Conservation (phyloP, 2,888 invertebrate species). For the Archips crataeganus region DNA sequence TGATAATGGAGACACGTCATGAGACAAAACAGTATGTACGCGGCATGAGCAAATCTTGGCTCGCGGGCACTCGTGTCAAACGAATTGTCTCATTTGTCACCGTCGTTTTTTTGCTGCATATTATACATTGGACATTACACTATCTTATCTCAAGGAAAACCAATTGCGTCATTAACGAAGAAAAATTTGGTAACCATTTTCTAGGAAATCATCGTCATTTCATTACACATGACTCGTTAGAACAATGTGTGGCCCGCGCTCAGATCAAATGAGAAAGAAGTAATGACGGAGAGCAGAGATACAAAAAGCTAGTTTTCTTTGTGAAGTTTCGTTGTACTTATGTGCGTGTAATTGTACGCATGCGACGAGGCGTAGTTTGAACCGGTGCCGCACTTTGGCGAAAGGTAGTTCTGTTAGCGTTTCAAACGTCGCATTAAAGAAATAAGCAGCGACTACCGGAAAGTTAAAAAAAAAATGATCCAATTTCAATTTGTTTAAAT, state of each 20-base stretch:
- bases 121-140: not conserved
- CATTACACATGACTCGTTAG: not conserved
- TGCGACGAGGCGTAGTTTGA: too few species aligned
- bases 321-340: too few species aligned
- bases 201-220: not conserved
- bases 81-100: constrained; percentile 44
- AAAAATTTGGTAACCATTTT: constrained; percentile 26
- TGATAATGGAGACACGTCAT: constrained; percentile 13
- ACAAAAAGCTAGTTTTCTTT: too few species aligned
- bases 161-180: constrained; percentile 32
- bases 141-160: constrained; percentile 28
- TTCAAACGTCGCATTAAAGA: too few species aligned
- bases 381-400: too few species aligned
- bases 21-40: not conserved
- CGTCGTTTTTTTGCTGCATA: constrained; percentile 34
- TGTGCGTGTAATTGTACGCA: too few species aligned
- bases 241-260: not conserved
- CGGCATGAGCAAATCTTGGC: constrained; percentile 37
- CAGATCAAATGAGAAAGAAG: too few species aligned
- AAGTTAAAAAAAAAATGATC: too few species aligned
- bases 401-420: too few species aligned
- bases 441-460: too few species aligned
- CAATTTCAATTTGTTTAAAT: too few species aligned
- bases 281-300: too few species aligned
- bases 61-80: constrained; percentile 42